Base-by-base conservation (phyloP, 2,113 vertebrate genomes). In the Phasianus colchicus region DNA sequence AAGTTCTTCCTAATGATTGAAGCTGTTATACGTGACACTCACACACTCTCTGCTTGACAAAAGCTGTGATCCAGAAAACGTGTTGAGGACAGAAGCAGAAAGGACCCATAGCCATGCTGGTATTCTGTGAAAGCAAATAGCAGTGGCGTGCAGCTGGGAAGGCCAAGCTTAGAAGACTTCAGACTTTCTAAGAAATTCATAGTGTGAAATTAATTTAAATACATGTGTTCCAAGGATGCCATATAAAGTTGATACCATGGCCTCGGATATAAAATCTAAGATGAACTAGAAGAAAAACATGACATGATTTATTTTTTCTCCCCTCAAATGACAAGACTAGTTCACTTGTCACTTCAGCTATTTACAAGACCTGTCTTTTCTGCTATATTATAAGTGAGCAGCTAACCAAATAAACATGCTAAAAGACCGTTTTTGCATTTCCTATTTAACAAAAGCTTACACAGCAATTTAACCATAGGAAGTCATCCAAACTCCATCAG, bases 151-250 rank as follows among this genome's bases (percentile, higher is more conserved):
- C 88, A 92, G 83, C 83, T 92, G 75, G 78, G 73, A 90, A 13
- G 38, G 22, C 22, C 60, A 38, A 1, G 17, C 67, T 85, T 18
- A 69, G 86, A 94, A 79, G 80, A 93, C 64, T 92, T 87, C 81
- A 90, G 77, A 50, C 87, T 94, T 72, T 64, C 42, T 84, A 83
- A 90, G 83, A 93, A 97, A 89, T 27, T 55, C 77, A 43, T 48
- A 18, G 42, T 40, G 61, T 72, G 72, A 88, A 86, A 63, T 79
- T 72, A 94, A 93, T 95, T 95, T 82, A 74, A 92, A 74, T 60
- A 91, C 48, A 45, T 24, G 27, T 47, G 40, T 72, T 65, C 83
- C 69, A 85, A 89, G 83, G 72, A 86, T 57, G 67, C 67, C 79
- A 71, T 21, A 69, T 55, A 38, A 86, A 88, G 45, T 19, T 63